Evolutionary conservation across 2,888 invertebrate genomes (phyloP).

Genomic region (Ormyrus rosae): DNA sequence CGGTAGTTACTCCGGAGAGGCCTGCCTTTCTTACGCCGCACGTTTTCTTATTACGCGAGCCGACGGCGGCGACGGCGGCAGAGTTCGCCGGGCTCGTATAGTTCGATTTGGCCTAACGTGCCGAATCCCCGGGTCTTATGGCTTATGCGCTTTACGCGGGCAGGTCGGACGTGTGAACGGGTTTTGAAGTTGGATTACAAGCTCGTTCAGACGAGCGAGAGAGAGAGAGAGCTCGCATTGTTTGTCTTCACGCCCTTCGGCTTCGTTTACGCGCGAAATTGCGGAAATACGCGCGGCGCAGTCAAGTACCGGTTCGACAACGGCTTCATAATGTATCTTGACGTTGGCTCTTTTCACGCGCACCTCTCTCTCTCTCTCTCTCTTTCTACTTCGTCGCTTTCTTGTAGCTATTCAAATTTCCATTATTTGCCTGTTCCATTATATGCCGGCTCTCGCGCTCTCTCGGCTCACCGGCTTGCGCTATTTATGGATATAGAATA

Average conservation of each 20-base stretch:
- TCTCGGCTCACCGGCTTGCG: background rate
- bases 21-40: background rate
- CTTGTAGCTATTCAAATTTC: conserved; percentile 30
- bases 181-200: conserved; percentile 54
- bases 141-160: conserved; percentile 47
- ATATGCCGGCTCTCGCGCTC: background rate
- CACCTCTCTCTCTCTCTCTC: background rate
- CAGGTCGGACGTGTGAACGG: conserved; percentile 54
- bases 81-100: conserved; percentile 26
- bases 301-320: conserved; percentile 2
- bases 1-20: background rate
- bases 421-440: conserved; percentile 34
- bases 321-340: conserved; percentile 26
- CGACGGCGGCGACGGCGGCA: background rate
- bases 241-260: conserved; percentile 45
- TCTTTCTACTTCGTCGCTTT: background rate
- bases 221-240: conserved; percentile 14
- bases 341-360: conserved; percentile 37
- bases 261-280: conserved; percentile 41
- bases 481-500: conserved; percentile 19
- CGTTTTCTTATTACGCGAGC: conserved; percentile 45
- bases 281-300: conserved; percentile 22
- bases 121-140: conserved; percentile 51
- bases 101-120: conserved; percentile 55
- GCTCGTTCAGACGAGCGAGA: conserved; percentile 34